Percentiles rank a stretch among this genome's conserved stretches.
Conservation (phyloP, 2,113 vertebrate genomes). For the Probosciger aterrimus region DNA sequence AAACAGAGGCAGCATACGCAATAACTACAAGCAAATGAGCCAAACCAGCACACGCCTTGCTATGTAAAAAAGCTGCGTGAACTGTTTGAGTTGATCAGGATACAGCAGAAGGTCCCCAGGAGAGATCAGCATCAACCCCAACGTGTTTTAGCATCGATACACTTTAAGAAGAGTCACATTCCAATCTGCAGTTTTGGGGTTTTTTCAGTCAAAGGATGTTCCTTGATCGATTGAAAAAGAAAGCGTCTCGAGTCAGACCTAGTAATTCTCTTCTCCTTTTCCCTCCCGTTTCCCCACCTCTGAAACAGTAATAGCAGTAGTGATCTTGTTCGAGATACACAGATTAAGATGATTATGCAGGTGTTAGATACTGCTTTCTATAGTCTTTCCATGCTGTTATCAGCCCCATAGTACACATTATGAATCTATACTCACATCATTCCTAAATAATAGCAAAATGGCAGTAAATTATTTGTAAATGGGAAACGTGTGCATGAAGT, state of each 20-base stretch:
- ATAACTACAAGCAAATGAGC: background rate
- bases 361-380: background rate
- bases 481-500: background rate
- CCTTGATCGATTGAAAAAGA: background rate
- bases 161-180: background rate
- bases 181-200: background rate
- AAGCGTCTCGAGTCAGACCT: background rate
- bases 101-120: background rate
- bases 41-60: background rate
- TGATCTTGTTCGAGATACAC: background rate
- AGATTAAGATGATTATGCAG: background rate
- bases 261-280: background rate
- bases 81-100: background rate
- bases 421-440: background rate
- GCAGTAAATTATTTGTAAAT: background rate
- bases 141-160: rapidly evolving
- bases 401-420: too few relatives aligned
- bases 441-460: background rate
- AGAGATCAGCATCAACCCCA: background rate
- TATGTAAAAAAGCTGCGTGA: background rate
- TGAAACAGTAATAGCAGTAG: background rate
- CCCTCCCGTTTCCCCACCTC: background rate
- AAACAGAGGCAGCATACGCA: background rate
- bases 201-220: background rate
- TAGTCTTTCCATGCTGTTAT: background rate